phyloP scores from a whole-genome alignment of 1,140 invertebrate species.

The Procambarus virginalis region DNA sequence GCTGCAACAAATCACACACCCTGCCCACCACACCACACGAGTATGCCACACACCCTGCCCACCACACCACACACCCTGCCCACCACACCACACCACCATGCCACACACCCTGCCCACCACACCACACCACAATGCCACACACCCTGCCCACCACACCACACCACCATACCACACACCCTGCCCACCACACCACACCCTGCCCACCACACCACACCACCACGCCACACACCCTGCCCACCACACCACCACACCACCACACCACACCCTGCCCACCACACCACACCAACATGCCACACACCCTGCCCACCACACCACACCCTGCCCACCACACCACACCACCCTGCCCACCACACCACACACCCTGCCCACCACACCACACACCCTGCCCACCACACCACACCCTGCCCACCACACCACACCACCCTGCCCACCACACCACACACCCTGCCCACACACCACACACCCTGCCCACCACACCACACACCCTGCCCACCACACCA shows the following conservation, averaged over 20 bases:
- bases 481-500: background rate
- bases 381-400: too few relatives aligned
- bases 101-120: background rate
- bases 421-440: background rate
- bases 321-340: background rate
- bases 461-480: background rate
- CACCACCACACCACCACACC: too few relatives aligned
- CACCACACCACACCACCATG: too few relatives aligned
- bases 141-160: background rate
- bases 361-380: background rate
- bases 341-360: background rate
- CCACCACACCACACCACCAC: too few relatives aligned
- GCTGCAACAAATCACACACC: too few relatives aligned
- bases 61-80: background rate
- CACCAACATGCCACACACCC: background rate
- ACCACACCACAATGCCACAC: background rate
- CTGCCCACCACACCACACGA: too few relatives aligned
- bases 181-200: too few relatives aligned
- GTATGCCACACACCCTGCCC: background rate
- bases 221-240: too few relatives aligned
- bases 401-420: too few relatives aligned
- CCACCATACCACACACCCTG: background rate
- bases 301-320: too few relatives aligned
- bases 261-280: background rate
- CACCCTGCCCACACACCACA: background rate